Percentiles rank a stretch among this genome's conserved stretches.
These are phyloP conservation scores for Chelmon rostratus DNA, from an alignment of 2,797 vertebrate genomes.

Conservation along the genomic window DNA sequence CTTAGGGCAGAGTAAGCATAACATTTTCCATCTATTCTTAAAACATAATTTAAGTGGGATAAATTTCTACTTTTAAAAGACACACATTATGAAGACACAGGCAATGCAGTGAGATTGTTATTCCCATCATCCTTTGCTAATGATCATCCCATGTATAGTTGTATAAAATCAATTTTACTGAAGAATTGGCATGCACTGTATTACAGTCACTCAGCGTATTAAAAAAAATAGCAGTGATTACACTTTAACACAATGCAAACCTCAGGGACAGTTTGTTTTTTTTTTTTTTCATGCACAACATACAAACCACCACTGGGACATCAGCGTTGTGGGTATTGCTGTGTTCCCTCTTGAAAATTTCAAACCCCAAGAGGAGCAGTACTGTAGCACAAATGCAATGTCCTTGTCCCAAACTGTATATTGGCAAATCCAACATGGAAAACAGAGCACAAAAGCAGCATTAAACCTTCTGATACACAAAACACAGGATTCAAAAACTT, in stretches of 20 bases:
- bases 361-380: not conserved
- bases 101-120: not conserved
- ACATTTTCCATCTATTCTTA: not conserved
- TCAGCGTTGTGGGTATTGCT: not conserved
- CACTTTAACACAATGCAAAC: constrained; percentile 6
- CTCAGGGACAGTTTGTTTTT: not conserved
- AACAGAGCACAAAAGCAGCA: constrained; percentile 14
- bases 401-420: constrained; percentile 2
- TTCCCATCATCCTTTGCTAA: not conserved
- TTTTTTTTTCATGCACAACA: not conserved
- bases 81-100: not conserved
- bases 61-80: not conserved
- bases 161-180: not conserved
- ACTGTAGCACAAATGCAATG: not conserved
- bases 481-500: not conserved
- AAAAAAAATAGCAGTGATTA: not conserved
- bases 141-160: not conserved
- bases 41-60: not conserved
- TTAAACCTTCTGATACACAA: not conserved
- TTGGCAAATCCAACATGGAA: constrained; percentile 7
- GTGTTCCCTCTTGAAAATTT: constrained; percentile 6
- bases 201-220: not conserved
- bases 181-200: not conserved
- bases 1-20: not conserved
- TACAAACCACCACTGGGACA: not conserved